Conservation (phyloP, 2,797 vertebrate genomes). For the Cynopterus sphinx region DNA sequence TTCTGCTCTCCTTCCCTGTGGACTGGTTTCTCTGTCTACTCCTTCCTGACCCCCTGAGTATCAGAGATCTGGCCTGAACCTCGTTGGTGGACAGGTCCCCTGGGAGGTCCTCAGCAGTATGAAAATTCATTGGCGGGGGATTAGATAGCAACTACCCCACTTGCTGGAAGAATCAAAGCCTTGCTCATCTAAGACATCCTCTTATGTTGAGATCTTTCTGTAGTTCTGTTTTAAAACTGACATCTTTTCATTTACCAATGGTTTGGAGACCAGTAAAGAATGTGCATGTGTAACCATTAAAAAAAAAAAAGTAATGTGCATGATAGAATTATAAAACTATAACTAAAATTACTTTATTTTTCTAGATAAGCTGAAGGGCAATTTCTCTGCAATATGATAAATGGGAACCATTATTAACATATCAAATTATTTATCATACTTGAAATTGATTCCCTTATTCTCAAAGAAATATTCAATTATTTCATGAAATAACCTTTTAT, state of each 20-base stretch:
- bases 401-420: not conserved
- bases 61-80: not conserved
- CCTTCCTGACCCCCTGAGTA: not conserved
- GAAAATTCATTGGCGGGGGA: not conserved
- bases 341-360: slow-evolving; percentile 64
- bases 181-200: not conserved
- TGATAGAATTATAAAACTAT: slow-evolving; percentile 24
- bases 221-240: not conserved
- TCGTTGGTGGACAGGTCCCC: not conserved
- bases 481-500: not conserved
- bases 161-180: not conserved
- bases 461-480: not conserved
- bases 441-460: not conserved
- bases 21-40: not conserved
- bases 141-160: too few relatives aligned
- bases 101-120: not conserved
- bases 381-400: not conserved
- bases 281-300: too few relatives aligned
- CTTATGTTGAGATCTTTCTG: not conserved
- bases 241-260: not conserved
- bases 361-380: slow-evolving; percentile 25
- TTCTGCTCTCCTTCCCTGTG: not conserved
- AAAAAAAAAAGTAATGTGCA: not conserved
- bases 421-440: not conserved
- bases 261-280: too few relatives aligned